Conservation (phyloP, 30 jellyfish, hydroid and myxozoan species). For the Cassiopea xamachana region DNA sequence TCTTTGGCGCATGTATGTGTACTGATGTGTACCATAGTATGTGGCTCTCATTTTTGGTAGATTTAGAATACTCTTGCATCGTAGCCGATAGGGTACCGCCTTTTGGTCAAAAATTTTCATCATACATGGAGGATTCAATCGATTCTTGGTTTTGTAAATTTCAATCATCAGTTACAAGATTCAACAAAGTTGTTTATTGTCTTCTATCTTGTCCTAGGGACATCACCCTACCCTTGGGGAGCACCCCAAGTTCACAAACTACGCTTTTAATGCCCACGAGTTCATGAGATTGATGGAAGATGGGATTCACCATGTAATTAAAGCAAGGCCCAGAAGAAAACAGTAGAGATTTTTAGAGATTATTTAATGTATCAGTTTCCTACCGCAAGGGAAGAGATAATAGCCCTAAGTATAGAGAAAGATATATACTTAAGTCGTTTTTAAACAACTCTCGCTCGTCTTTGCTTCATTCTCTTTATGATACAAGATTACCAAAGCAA, state of each 20-base stretch:
- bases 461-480: too few relatives aligned
- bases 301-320: conserved; percentile 52
- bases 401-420: too few relatives aligned
- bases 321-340: conserved; percentile 29
- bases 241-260: conserved; percentile 84
- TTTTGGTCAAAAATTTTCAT: background rate
- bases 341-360: background rate
- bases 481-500: too few relatives aligned
- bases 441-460: too few relatives aligned
- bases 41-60: background rate
- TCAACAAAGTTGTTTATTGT: background rate
- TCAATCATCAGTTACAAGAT: background rate
- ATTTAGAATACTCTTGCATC: background rate
- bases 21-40: background rate
- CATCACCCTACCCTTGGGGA: conserved; percentile 92
- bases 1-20: background rate
- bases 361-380: too few relatives aligned
- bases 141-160: background rate
- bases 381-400: too few relatives aligned
- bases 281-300: conserved; percentile 71
- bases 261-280: conserved; percentile 80
- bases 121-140: background rate
- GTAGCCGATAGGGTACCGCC: background rate
- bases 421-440: too few relatives aligned
- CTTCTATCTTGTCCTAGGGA: conserved; percentile 67